A percentile compares a stretch with the other conserved stretches of the same genome.
phyloP scores from a whole-genome alignment of 2,888 invertebrate genomes.

The Silvanus unidentatus region DNA sequence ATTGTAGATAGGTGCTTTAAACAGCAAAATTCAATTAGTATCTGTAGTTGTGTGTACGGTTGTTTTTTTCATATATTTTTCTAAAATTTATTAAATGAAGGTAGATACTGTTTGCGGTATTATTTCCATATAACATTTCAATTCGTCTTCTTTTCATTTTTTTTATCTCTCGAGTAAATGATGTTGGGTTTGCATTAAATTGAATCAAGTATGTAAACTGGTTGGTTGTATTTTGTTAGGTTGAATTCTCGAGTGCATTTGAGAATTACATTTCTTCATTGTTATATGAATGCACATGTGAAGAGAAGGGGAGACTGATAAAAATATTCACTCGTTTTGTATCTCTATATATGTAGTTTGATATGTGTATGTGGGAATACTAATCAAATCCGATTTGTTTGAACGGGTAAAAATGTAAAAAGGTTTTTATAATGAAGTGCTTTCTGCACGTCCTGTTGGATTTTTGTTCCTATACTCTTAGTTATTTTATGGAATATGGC shows the following conservation, averaged over 20 bases:
- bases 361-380: conserved; percentile 33
- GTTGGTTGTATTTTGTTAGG: neutral
- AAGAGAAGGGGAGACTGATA: conserved; percentile 27
- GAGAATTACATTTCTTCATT: conserved; percentile 38
- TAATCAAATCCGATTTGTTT: conserved; percentile 43
- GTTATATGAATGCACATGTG: conserved; percentile 35
- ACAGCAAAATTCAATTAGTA: too few relatives aligned
- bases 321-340: conserved; percentile 14
- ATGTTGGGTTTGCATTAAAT: neutral
- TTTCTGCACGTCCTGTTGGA: conserved; percentile 38
- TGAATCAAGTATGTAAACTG: conserved; percentile 2
- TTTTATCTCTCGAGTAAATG: too few relatives aligned
- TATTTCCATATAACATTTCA: too few relatives aligned
- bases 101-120: neutral
- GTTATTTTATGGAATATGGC: conserved; percentile 37
- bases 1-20: too few relatives aligned
- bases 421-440: conserved; percentile 43
- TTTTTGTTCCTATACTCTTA: conserved; percentile 36
- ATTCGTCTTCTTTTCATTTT: too few relatives aligned
- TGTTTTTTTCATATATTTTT: neutral
- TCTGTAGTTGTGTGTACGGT: neutral
- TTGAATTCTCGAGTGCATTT: conserved; percentile 32
- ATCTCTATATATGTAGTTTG: conserved; percentile 12
- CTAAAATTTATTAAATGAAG: neutral
- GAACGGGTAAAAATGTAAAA: conserved; percentile 40